phyloP scores from a whole-genome alignment of 2,888 invertebrate species.

The Therioaphis trifolii region DNA sequence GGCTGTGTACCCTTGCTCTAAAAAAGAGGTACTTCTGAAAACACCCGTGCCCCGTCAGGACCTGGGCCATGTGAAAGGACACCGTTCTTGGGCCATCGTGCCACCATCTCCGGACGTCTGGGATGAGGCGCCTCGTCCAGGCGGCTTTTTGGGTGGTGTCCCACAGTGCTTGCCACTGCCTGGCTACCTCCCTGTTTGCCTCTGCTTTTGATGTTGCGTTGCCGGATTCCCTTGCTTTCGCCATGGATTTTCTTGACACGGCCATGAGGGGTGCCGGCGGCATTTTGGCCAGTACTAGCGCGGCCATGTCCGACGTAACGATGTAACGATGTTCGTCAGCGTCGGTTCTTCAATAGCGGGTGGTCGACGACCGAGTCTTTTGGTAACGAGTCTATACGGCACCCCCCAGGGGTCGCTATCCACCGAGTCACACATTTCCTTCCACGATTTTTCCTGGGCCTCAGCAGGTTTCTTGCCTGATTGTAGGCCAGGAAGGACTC shows the following conservation, averaged over 20 bases:
- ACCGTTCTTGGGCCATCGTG: background rate
- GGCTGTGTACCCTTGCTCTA: too few relatives aligned
- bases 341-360: too few relatives aligned
- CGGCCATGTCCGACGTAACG: background rate
- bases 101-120: background rate
- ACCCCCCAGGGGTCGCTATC: too few relatives aligned
- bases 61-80: background rate
- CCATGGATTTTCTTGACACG: background rate
- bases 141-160: background rate
- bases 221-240: background rate
- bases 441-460: too few relatives aligned
- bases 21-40: background rate
- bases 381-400: too few relatives aligned
- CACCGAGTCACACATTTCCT: too few relatives aligned
- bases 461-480: too few relatives aligned
- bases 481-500: background rate
- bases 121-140: background rate
- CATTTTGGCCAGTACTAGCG: background rate
- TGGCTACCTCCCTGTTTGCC: background rate
- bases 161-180: background rate
- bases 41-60: background rate
- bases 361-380: too few relatives aligned
- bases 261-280: background rate
- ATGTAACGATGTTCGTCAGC: background rate
- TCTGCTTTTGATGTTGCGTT: background rate